Conservation (phyloP, 2,888 invertebrate species). For the Seladonia tumulorum region DNA sequence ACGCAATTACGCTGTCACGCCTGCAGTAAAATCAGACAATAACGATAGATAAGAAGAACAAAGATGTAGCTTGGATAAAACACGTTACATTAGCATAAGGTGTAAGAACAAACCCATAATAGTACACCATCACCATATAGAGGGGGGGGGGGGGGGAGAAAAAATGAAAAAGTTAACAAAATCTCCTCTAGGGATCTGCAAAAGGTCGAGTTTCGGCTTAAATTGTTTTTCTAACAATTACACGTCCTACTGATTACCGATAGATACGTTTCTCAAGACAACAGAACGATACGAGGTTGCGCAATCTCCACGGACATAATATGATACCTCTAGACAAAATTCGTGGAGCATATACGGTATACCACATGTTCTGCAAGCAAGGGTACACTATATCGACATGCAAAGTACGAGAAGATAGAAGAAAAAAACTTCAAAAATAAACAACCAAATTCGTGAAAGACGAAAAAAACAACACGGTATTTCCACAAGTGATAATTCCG, state of each 20-base stretch:
- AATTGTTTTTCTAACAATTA: constrained; percentile 84
- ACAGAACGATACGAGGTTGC: constrained; percentile 29
- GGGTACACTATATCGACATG: constrained; percentile 43
- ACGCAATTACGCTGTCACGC: constrained; percentile 23
- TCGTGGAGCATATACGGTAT: constrained; percentile 39
- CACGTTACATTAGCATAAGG: constrained; percentile 73
- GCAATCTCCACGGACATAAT: constrained; percentile 33
- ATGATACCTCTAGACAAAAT: constrained; percentile 36
- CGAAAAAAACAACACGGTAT: neutral
- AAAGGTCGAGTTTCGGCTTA: constrained; percentile 64
- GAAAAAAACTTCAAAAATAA: neutral
- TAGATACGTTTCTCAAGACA: constrained; percentile 29
- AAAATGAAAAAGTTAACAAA: neutral
- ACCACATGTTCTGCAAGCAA: constrained; percentile 63
- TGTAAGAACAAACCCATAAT: constrained; percentile 66
- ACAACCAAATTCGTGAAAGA: neutral
- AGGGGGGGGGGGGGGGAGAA: neutral
- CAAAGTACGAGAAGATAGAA: constrained; percentile 22
- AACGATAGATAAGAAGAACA: constrained; percentile 62
- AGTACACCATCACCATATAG: constrained; percentile 77
- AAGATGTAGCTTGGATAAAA: constrained; percentile 66
- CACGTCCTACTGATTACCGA: constrained; percentile 47
- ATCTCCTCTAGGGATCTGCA: constrained; percentile 54
- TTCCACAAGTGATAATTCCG: neutral
- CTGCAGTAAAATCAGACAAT: constrained; percentile 55